phyloP scores from a whole-genome alignment of 2,113 vertebrate species.

The Neolamprologus toae region DNA sequence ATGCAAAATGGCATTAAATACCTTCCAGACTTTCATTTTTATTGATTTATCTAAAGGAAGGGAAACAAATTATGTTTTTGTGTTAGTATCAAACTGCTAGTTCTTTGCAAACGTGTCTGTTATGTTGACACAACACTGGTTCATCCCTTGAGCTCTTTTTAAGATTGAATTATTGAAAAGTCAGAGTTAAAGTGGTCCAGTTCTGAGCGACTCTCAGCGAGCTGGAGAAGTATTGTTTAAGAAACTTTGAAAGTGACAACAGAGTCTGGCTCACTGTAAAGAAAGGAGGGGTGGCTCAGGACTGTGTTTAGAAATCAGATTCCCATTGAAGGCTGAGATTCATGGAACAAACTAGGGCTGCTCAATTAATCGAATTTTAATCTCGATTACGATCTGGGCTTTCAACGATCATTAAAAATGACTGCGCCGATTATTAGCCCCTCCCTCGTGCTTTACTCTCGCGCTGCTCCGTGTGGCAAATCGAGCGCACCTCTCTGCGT shows the following conservation, averaged over 20 bases:
- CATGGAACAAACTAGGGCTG: neutral
- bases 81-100: neutral
- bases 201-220: neutral
- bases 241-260: neutral
- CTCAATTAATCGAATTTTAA: too few relatives aligned
- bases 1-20: fast-evolving
- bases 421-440: fast-evolving
- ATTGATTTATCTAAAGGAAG: fast-evolving
- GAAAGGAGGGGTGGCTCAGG: neutral
- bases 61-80: neutral
- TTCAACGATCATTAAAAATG: too few relatives aligned
- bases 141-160: neutral
- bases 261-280: neutral
- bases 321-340: neutral
- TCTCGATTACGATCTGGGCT: fast-evolving
- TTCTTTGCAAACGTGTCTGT: neutral
- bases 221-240: fast-evolving
- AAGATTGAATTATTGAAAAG: neutral
- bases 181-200: neutral
- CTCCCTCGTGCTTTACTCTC: too few relatives aligned
- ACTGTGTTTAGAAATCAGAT: neutral
- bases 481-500: too few relatives aligned
- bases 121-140: neutral
- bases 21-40: fast-evolving
- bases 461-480: too few relatives aligned